phyloP scores from a whole-genome alignment of 2,797 vertebrate species.

The Sebastes vulpes region DNA sequence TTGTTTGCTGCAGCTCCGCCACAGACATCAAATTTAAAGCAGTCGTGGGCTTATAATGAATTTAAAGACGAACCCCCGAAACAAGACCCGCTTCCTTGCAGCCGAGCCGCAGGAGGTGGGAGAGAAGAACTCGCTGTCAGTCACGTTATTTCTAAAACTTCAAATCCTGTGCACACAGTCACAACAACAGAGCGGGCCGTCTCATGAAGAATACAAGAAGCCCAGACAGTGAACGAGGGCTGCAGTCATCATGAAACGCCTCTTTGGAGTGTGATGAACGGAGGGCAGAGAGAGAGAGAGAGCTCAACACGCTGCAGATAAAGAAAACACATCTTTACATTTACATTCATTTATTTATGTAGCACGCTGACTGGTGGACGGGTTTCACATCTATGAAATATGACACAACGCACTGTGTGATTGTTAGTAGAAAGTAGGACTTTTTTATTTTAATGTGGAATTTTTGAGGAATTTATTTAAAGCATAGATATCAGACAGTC shows the following conservation, averaged over 20 bases:
- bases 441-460: background rate
- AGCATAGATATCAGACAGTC: background rate
- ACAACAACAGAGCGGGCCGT: background rate
- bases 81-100: background rate
- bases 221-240: background rate
- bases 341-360: background rate
- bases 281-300: background rate
- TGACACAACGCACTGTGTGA: background rate
- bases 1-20: background rate
- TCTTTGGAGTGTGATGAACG: background rate
- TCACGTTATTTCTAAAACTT: background rate
- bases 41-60: background rate
- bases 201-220: conserved; percentile 2
- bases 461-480: background rate
- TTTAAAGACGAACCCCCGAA: conserved; percentile 11
- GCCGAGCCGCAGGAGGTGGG: background rate
- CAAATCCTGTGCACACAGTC: background rate
- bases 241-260: background rate
- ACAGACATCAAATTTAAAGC: background rate
- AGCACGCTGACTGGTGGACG: background rate
- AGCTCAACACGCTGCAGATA: background rate
- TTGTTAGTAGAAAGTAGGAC: background rate
- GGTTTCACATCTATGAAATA: background rate
- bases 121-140: background rate
- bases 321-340: background rate